phyloP scores from a whole-genome alignment of 37 sponge, comb jelly and placozoan genomes.

The Halisarca cf. caerulea region DNA sequence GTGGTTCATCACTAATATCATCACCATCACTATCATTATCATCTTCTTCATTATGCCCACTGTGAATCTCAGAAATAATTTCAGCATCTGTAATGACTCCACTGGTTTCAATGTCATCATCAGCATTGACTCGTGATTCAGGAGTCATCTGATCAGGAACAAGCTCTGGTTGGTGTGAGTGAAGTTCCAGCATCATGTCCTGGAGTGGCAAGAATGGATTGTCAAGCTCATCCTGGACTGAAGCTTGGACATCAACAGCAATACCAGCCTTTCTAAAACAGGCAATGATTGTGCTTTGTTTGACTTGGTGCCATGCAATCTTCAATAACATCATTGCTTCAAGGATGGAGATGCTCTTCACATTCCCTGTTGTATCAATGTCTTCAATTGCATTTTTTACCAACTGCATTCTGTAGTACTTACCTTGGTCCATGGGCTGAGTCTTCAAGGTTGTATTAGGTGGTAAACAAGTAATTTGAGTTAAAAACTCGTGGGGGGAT shows the following conservation, averaged over 20 bases:
- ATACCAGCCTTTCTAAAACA: no score
- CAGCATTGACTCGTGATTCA: neutral
- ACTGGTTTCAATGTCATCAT: neutral
- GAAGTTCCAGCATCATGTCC: neutral
- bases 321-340: conserved; percentile 16
- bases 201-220: neutral
- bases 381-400: neutral
- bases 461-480: conserved; percentile 24
- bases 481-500: no score
- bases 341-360: neutral
- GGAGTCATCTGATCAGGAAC: neutral
- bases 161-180: neutral
- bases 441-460: conserved; percentile 27
- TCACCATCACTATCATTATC: neutral
- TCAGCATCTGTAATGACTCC: neutral
- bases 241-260: neutral
- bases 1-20: neutral
- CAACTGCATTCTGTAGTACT: conserved; percentile 21
- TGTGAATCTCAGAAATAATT: neutral
- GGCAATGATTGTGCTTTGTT: neutral
- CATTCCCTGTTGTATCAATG: neutral
- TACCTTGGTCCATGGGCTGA: conserved; percentile 37
- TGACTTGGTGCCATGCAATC: conserved; percentile 16
- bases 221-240: neutral
- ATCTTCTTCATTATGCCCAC: neutral